Evolutionary conservation across 30 jellyfish, hydroid and myxozoan genomes (phyloP), one percentile per base, ranked within the genome.

Genomic region (Aurelia aurita complex sp. Pacific): DNA sequence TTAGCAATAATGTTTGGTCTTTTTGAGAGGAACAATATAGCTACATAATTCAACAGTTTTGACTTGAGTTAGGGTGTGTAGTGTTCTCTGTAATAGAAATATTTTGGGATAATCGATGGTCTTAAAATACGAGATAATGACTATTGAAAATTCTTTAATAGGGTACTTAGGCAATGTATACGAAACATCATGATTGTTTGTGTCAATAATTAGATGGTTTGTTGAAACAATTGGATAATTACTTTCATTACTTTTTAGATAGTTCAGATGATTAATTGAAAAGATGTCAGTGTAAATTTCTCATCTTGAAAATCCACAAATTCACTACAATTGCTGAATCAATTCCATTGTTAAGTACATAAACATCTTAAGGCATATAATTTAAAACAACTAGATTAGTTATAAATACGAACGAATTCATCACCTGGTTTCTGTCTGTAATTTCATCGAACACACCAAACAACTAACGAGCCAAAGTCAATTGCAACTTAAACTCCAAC

Each of bases 291-390:
- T 55, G 67, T 64, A 57, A 79, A 79, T 79, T 67, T 63, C 69
- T 71, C 43, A 50, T 42, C 53, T 79, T 51, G 67, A 79, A 79
- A 79, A 66, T 79, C 78, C 73, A 79, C 74, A 50, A 61, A 63
- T 79, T 79, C 63, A 79, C 89, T 67, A 79, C 67, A 67, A 64
- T 64, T 59, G 60, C 33, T 79, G 52, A 74, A 64, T 64, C 33
- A 66, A 57, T 65, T 71, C 59, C 34, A 79, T 64, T 11, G 51
- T 63, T 79, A 65, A 65, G 80, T 79, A 79, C 53, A 79, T 79
- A 79, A 79, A 79, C 89, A 79, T 79, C 89, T 79, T 64, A 79
- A 65, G 64, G 64, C 63, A 79, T 70, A 64, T 55, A 34, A 38
- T 79, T 79, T 79, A 43, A 79, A 79, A 79, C 73, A 64, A 79